Conservation (phyloP, 2,888 invertebrate species). For the Agrotis clavis region DNA sequence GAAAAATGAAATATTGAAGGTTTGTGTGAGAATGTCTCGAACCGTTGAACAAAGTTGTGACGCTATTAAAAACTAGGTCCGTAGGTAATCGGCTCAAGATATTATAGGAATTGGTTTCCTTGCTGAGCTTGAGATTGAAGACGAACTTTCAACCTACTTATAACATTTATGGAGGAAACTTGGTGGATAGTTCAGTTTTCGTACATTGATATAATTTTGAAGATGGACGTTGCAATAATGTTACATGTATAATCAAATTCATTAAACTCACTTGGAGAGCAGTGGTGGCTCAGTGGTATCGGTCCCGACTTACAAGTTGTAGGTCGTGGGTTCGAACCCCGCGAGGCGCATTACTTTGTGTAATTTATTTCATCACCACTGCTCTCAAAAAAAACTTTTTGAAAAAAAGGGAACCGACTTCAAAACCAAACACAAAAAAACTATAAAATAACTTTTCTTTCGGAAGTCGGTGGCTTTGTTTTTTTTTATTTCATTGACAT, state of each 20-base stretch:
- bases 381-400: no score
- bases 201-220: background rate
- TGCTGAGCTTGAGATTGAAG: constrained; percentile 6
- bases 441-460: no score
- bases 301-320: no score
- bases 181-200: background rate
- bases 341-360: no score
- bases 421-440: no score
- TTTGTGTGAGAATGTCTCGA: constrained; percentile 41
- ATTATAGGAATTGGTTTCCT: constrained; percentile 32
- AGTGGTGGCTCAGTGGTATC: no score
- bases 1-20: constrained; percentile 50
- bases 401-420: no score
- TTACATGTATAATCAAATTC: background rate
- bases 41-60: constrained; percentile 28
- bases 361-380: no score
- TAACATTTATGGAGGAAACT: constrained; percentile 27
- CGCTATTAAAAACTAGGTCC: constrained; percentile 27
- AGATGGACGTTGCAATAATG: background rate
- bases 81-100: constrained; percentile 36
- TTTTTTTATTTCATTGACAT: no score
- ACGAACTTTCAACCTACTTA: constrained; percentile 31
- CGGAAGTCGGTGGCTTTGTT: no score
- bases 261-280: background rate
- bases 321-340: no score